phyloP scores from a whole-genome alignment of 2,797 vertebrate genomes.

The Chaetodon trifasciatus region DNA sequence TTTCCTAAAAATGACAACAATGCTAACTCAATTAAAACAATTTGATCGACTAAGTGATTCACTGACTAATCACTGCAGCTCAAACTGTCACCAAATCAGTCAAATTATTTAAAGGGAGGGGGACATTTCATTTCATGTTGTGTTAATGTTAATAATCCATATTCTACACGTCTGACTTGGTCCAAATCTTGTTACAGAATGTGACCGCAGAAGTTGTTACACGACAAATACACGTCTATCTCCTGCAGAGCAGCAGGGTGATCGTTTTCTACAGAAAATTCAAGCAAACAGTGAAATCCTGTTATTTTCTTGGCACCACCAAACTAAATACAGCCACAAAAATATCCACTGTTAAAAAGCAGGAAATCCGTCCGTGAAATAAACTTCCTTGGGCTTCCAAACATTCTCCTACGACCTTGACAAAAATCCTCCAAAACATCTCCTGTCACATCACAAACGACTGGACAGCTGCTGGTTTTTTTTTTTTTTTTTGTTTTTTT shows the following conservation, averaged over 20 bases:
- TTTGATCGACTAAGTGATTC: background rate
- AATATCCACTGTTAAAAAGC: constrained; percentile 1
- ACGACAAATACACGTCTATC: background rate
- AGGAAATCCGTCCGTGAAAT: constrained; percentile 7
- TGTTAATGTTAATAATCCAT: background rate
- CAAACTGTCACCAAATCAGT: background rate
- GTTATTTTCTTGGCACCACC: background rate
- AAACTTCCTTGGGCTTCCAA: constrained; percentile 3
- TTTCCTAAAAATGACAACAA: too few relatives aligned
- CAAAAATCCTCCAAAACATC: background rate
- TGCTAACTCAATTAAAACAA: too few relatives aligned
- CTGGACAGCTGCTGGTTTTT: background rate
- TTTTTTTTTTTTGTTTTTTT: background rate
- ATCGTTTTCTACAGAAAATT: background rate
- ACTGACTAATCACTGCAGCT: background rate
- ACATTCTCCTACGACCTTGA: background rate
- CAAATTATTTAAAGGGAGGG: background rate
- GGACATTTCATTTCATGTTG: too few relatives aligned
- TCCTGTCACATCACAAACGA: background rate
- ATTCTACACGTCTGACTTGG: background rate
- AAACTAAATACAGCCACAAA: background rate
- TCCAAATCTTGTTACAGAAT: background rate
- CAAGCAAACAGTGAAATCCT: constrained; percentile 2
- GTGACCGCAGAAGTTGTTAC: background rate
- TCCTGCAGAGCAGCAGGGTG: background rate